phyloP scores from a whole-genome alignment of 2,888 invertebrate species.

The Branchellion lobata region DNA sequence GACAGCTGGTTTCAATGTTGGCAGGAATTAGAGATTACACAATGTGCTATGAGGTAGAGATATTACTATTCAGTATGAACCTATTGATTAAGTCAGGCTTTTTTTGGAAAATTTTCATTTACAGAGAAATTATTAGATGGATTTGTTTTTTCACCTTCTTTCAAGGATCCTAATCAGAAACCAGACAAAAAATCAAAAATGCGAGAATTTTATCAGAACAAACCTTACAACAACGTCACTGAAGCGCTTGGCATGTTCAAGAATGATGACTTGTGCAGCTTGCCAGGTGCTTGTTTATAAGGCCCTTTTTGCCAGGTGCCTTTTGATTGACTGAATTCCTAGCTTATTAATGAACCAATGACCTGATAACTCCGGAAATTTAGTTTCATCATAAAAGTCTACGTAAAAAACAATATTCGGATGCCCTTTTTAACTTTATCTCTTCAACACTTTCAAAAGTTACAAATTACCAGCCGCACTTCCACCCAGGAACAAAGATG shows the following conservation, averaged over 20 bases:
- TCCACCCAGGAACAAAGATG: not conserved
- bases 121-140: too few relatives aligned
- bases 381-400: too few relatives aligned
- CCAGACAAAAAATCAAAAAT: not conserved
- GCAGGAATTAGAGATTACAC: slow-evolving; percentile 67
- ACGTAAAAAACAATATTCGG: too few relatives aligned
- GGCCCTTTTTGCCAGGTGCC: too few relatives aligned
- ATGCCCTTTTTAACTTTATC: too few relatives aligned
- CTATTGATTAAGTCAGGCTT: not conserved
- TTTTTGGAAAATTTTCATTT: too few relatives aligned
- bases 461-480: too few relatives aligned
- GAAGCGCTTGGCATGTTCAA: slow-evolving; percentile 66
- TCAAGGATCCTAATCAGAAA: not conserved
- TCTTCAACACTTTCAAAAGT: too few relatives aligned
- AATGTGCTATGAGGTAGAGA: slow-evolving; percentile 7
- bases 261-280: slow-evolving; percentile 65
- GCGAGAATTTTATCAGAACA: slow-evolving; percentile 64
- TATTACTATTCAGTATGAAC: not conserved
- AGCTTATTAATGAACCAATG: too few relatives aligned
- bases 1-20: slow-evolving; percentile 66
- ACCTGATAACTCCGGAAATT: too few relatives aligned
- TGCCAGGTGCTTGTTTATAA: slow-evolving; percentile 66
- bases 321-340: too few relatives aligned
- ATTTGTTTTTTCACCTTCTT: not conserved
- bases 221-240: slow-evolving; percentile 58